These are phyloP conservation scores for Notodonta ziczac DNA, from an alignment of 2,888 invertebrate genomes.

Conservation along the genomic window DNA sequence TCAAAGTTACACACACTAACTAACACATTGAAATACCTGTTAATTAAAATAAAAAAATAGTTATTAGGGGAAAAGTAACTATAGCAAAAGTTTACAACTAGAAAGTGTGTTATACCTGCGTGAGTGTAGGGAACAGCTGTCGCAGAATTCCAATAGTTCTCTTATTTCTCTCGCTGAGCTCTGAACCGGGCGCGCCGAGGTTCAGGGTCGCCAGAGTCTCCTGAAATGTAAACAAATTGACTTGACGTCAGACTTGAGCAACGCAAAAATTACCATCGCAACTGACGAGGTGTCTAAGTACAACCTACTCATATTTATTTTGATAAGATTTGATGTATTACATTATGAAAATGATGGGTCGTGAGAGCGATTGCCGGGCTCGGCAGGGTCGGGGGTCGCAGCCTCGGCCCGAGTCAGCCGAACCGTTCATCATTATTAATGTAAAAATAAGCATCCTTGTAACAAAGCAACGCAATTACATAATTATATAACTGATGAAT, in stretches of 20 bases:
- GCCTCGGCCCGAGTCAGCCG: slow-evolving; percentile 17
- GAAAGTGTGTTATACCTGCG: slow-evolving; percentile 85
- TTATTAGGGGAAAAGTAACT: not conserved
- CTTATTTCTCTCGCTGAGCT: slow-evolving; percentile 89
- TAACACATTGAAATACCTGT: not conserved
- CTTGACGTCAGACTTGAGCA: not conserved
- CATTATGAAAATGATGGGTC: slow-evolving; percentile 1
- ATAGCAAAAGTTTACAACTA: not conserved
- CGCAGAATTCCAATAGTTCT: slow-evolving; percentile 91
- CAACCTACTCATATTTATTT: not conserved
- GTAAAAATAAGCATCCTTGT: slow-evolving; percentile 17
- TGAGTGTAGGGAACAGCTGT: slow-evolving; percentile 89
- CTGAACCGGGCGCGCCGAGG: slow-evolving; percentile 87
- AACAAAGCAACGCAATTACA: slow-evolving; percentile 36
- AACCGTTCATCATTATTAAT: slow-evolving; percentile 23
- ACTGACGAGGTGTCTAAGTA: too few species aligned
- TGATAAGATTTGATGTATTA: not conserved
- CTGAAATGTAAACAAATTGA: slow-evolving; percentile 67
- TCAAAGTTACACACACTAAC: slow-evolving; percentile 14
- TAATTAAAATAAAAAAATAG: not conserved
- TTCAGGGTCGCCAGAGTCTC: slow-evolving; percentile 88
- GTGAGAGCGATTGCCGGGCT: slow-evolving; percentile 6
- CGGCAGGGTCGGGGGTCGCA: slow-evolving; percentile 13
- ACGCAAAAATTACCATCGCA: not conserved
- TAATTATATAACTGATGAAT: slow-evolving; percentile 49